These are phyloP conservation scores for Acronicta psi DNA, from an alignment of 2,888 invertebrate genomes.

Conservation along the genomic window DNA sequence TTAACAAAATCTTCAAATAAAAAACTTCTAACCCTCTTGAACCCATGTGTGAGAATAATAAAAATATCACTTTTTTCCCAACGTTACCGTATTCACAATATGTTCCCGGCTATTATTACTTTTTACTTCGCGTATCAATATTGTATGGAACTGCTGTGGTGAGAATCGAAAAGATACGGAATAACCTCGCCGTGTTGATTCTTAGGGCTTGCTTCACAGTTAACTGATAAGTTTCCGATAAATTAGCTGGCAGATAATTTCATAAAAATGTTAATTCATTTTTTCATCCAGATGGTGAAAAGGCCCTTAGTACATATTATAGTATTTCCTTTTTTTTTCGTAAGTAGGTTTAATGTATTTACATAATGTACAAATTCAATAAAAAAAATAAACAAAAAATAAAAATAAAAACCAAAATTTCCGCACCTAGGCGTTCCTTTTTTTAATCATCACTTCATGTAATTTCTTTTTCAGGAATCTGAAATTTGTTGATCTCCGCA, in stretches of 20 bases:
- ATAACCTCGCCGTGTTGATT: slow-evolving; percentile 14
- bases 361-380: no score
- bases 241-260: no score
- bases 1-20: slow-evolving; percentile 19
- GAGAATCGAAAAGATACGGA: slow-evolving; percentile 9
- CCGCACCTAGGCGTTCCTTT: no score
- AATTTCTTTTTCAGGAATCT: slow-evolving; percentile 5
- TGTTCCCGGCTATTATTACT: slow-evolving; percentile 66
- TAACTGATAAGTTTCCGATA: no score
- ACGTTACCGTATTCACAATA: slow-evolving; percentile 62
- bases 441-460: no score
- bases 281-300: no score
- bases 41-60: slow-evolving; percentile 55
- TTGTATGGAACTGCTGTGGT: slow-evolving; percentile 49
- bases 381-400: no score
- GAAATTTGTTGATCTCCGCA: not conserved
- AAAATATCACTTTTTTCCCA: slow-evolving; percentile 60
- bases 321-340: no score
- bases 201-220: slow-evolving; percentile 12
- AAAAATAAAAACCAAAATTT: no score
- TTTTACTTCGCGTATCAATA: slow-evolving; percentile 58
- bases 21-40: slow-evolving; percentile 43
- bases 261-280: no score
- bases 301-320: no score
- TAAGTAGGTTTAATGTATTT: no score